These are phyloP conservation scores for Chroicocephalus ridibundus DNA, from an alignment of 2,113 vertebrate genomes.

Conservation along the genomic window DNA sequence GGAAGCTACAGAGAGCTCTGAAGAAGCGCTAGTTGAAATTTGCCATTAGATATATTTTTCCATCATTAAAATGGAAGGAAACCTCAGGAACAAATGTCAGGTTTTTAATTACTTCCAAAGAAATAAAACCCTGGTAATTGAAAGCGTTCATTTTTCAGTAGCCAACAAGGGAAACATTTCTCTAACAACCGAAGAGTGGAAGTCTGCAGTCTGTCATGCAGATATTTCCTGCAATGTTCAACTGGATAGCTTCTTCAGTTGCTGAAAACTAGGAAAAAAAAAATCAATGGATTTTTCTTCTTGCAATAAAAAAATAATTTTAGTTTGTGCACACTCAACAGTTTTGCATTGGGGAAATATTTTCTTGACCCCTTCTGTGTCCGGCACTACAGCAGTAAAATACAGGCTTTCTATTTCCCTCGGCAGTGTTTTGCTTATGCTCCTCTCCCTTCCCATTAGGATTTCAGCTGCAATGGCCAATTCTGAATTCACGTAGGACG, in stretches of 20 bases:
- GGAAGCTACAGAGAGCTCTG: background rate
- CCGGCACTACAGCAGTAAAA: background rate
- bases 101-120: conserved; percentile 12
- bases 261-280: background rate
- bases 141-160: background rate
- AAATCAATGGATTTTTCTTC: background rate
- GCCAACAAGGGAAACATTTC: background rate
- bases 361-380: background rate
- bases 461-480: background rate
- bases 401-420: background rate
- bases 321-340: background rate
- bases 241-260: background rate
- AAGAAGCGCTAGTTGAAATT: background rate
- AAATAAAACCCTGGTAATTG: background rate
- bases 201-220: background rate
- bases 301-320: background rate
- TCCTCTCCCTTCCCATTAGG: background rate
- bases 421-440: background rate
- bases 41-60: background rate
- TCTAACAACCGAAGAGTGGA: background rate
- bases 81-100: background rate
- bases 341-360: background rate
- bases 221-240: background rate
- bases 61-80: background rate
- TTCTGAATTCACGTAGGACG: background rate